These are phyloP conservation scores for Sarcophaga subvicina DNA, from an alignment of 2,888 invertebrate genomes.

Conservation along the genomic window DNA sequence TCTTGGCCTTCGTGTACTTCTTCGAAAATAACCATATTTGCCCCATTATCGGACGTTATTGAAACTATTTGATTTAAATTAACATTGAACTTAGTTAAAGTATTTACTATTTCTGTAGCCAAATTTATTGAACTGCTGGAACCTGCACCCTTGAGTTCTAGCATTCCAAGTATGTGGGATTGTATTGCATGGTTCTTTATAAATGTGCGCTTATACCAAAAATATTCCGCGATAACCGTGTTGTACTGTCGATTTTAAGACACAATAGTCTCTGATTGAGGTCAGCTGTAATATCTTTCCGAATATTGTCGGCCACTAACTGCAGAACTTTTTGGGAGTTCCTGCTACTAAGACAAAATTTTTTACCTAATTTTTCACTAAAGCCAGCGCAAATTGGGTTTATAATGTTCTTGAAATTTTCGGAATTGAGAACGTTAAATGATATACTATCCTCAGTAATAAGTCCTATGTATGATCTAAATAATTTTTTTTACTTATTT, in stretches of 20 bases:
- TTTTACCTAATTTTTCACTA: constrained; percentile 15
- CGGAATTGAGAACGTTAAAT: constrained; percentile 64
- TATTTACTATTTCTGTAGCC: constrained; percentile 40
- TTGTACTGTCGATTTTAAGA: not conserved
- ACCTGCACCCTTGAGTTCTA: constrained; percentile 49
- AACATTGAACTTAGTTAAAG: constrained; percentile 49
- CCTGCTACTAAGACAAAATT: constrained; percentile 42
- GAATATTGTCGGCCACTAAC: constrained; percentile 55
- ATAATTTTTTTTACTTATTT: constrained; percentile 60
- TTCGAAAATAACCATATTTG: constrained; percentile 56
- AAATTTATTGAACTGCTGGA: constrained; percentile 45
- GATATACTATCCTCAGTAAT: constrained; percentile 64
- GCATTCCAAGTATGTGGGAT: constrained; percentile 61
- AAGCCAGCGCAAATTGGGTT: constrained; percentile 56
- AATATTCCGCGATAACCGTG: constrained; percentile 40
- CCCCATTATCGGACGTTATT: constrained; percentile 61
- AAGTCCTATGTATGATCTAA: constrained; percentile 63
- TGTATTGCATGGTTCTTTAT: too few species aligned
- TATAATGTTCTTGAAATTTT: constrained; percentile 53
- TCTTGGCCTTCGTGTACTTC: constrained; percentile 35
- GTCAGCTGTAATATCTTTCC: not conserved
- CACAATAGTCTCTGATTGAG: not conserved
- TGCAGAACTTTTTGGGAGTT: constrained; percentile 60
- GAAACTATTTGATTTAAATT: constrained; percentile 62
- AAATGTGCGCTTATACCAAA: not conserved